These are phyloP conservation scores for Spisula subtruncata DNA, from an alignment of 2,888 invertebrate species.

Conservation along the genomic window DNA sequence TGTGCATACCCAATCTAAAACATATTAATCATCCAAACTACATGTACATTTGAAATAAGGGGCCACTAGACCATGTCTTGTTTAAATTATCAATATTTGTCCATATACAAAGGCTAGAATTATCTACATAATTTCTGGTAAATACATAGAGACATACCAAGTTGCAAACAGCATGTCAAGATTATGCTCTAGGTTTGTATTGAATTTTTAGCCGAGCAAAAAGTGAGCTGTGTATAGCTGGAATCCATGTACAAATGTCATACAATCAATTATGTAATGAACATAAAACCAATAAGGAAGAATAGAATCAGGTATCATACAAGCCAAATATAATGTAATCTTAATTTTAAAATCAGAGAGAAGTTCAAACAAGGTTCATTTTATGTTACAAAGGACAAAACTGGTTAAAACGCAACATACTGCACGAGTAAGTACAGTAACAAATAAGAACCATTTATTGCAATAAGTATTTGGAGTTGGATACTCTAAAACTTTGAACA, in stretches of 20 bases:
- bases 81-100: too few relatives aligned
- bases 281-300: conserved; percentile 14
- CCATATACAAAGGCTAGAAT: background rate
- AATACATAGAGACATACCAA: conserved; percentile 18
- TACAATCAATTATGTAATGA: conserved; percentile 27
- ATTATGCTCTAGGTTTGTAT: conserved; percentile 2
- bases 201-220: conserved; percentile 29
- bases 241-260: conserved; percentile 5
- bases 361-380: too few relatives aligned
- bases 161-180: background rate
- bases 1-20: too few relatives aligned
- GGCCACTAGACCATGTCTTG: too few relatives aligned
- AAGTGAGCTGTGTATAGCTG: conserved; percentile 21
- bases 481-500: too few relatives aligned
- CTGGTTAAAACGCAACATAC: too few relatives aligned
- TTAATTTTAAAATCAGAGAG: background rate
- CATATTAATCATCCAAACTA: too few relatives aligned
- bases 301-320: background rate
- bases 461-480: too few relatives aligned
- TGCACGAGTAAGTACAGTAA: too few relatives aligned
- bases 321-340: background rate
- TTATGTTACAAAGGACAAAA: too few relatives aligned
- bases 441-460: too few relatives aligned
- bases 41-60: too few relatives aligned
- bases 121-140: background rate